Evolutionary conservation across 2,113 vertebrate species (phyloP).

Genomic region (Tylochromis polylepis): DNA sequence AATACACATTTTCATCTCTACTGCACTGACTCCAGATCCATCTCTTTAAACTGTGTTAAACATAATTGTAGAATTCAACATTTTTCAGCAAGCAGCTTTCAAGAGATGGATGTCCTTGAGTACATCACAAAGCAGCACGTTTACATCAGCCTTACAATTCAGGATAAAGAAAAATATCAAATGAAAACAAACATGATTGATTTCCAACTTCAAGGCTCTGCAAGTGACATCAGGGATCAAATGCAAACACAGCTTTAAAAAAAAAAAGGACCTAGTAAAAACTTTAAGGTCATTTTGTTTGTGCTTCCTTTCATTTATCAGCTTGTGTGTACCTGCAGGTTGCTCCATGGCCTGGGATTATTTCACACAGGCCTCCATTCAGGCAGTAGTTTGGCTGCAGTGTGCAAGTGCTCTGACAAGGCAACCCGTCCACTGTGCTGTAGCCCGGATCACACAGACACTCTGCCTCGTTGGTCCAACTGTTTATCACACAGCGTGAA

Average conservation of each 20-base stretch:
- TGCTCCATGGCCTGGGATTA: conserved; percentile 75
- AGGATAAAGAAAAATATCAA: neutral
- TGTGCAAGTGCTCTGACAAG: conserved; percentile 78
- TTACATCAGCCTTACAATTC: neutral
- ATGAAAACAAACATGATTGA: neutral
- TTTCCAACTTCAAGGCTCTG: neutral
- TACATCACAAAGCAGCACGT: neutral
- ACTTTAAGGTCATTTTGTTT: neutral
- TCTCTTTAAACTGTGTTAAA: neutral
- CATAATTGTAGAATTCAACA: neutral
- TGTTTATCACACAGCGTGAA: conserved; percentile 79
- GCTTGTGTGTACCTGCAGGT: conserved; percentile 80
- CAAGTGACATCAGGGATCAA: neutral
- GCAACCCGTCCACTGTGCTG: conserved; percentile 59
- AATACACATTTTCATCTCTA: neutral
- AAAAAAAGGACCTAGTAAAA: neutral
- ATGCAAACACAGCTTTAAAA: neutral
- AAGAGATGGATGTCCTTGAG: neutral
- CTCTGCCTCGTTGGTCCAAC: conserved; percentile 77
- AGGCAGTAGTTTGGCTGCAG: conserved; percentile 74
- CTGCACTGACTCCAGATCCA: neutral
- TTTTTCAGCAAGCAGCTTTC: neutral
- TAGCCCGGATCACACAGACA: conserved; percentile 84
- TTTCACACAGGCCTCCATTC: conserved; percentile 78
- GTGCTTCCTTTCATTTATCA: neutral